These are phyloP conservation scores for Leuciscus waleckii DNA, from an alignment of 2,797 vertebrate species.

Conservation along the genomic window DNA sequence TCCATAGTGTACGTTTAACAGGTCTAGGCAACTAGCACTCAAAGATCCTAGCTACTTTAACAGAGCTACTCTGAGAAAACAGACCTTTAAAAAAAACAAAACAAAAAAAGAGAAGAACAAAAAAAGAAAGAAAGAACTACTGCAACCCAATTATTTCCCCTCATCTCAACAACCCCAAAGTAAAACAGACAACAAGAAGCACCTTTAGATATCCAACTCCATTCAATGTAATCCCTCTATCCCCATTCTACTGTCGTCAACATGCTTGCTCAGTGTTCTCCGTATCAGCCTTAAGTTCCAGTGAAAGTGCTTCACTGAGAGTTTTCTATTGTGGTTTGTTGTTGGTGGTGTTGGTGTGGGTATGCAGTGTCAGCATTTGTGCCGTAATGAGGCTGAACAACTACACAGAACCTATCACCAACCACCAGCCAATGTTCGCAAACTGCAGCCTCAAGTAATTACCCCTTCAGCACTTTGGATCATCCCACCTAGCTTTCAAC, in stretches of 20 bases:
- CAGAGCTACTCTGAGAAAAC: neutral
- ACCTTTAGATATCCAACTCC: slow-evolving; percentile 6
- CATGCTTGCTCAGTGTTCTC: slow-evolving; percentile 51
- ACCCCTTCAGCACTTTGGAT: slow-evolving; percentile 59
- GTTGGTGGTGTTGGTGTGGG: slow-evolving; percentile 66
- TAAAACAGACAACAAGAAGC: slow-evolving; percentile 35
- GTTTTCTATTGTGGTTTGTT: slow-evolving; percentile 67
- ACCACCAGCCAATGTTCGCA: slow-evolving; percentile 64
- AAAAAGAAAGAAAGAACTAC: neutral
- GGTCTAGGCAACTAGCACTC: neutral
- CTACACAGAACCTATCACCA: slow-evolving; percentile 67
- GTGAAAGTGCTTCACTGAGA: slow-evolving; percentile 63
- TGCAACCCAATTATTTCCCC: slow-evolving; percentile 17
- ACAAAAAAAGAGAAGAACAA: neutral
- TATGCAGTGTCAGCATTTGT: slow-evolving; percentile 72
- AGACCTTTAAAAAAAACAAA: neutral
- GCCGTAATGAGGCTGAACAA: slow-evolving; percentile 65
- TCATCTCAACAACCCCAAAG: neutral
- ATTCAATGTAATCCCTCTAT: slow-evolving; percentile 26
- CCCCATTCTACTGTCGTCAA: slow-evolving; percentile 51
- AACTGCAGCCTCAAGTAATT: slow-evolving; percentile 73
- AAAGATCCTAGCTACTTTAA: neutral
- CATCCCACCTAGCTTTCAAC: slow-evolving; percentile 50
- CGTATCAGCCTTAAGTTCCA: slow-evolving; percentile 51
- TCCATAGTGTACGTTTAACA: too few relatives aligned